Percentiles rank a stretch among this genome's conserved stretches.
phyloP scores from a whole-genome alignment of 1,140 invertebrate genomes.

The Danaus plexippus region DNA sequence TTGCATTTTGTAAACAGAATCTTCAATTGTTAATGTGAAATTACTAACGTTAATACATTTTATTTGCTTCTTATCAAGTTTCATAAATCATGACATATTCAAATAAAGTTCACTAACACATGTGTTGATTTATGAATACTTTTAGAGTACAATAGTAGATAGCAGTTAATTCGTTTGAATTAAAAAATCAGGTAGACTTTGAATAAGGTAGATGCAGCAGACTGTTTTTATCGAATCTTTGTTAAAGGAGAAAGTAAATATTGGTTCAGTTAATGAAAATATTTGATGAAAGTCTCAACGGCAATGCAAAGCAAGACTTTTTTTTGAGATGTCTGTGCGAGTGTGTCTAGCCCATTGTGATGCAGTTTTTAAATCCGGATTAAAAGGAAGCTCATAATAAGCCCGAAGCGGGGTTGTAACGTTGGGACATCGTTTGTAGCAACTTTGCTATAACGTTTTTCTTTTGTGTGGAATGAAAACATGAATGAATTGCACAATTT shows the following conservation, averaged over 20 bases:
- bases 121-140: too few species aligned
- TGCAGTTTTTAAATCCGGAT: slow-evolving; percentile 64
- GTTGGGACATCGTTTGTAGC: slow-evolving; percentile 23
- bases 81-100: too few species aligned
- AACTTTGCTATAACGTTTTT: slow-evolving; percentile 23
- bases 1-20: too few species aligned
- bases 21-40: too few species aligned
- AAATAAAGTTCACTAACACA: too few species aligned
- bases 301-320: slow-evolving; percentile 43
- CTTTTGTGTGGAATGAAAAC: slow-evolving; percentile 22
- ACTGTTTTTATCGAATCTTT: slow-evolving; percentile 50
- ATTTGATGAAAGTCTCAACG: slow-evolving; percentile 54
- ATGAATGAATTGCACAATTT: slow-evolving; percentile 20
- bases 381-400: slow-evolving; percentile 64
- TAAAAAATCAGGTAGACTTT: slow-evolving; percentile 32
- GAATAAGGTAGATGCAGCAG: slow-evolving; percentile 45
- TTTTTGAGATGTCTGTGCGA: slow-evolving; percentile 43
- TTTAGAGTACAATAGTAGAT: slow-evolving; percentile 11
- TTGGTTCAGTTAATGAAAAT: slow-evolving; percentile 64
- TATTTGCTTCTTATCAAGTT: too few species aligned
- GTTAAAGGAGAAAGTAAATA: slow-evolving; percentile 46
- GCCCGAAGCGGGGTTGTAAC: slow-evolving; percentile 32
- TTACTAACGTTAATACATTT: too few species aligned
- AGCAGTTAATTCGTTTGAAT: slow-evolving; percentile 45
- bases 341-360: slow-evolving; percentile 56